Base-by-base conservation (phyloP, 2,888 invertebrate species). In the Morpho helenor region DNA sequence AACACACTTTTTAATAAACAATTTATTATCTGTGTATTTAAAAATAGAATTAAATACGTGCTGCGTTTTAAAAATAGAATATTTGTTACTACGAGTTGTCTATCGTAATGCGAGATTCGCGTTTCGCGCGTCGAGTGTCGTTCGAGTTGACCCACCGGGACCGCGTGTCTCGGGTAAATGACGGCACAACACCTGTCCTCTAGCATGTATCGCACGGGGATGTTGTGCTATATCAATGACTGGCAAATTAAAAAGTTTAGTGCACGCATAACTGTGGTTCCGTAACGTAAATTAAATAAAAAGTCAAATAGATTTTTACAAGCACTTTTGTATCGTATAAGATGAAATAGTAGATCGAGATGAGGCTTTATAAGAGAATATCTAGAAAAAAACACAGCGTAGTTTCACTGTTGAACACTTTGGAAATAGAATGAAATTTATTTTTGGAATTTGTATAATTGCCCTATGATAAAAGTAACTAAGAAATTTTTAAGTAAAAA, bases 111-210 rank as follows among this genome's bases (percentile, higher is more conserved):
- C 54, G 48, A 9, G 59, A 50, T 59, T 46, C 61, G 62, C 46
- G 50, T 47, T 45, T 48, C 75, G 76, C 76, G 71, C 51, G 46
- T 57, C 57, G 61, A 59, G 61, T 57, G 52, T 59, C 42, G 57
- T 61, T 54, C 64, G 66, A 66, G 66, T 57, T 75, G 82, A 79
- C 87, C 82, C 78, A 75, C 73, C 79, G 71, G 77, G 72, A 67
- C 84, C 80, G 79, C 84, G 88, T 75, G 78, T 79, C 80, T 80
- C 77, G 79, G 74, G 73, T 84, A 87, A 87, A 86, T 88, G 88
- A 80, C 85, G 74, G 74, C 70, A 68, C 56, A 66, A 69, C 74
- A 76, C 86, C 81, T 81, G 84, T 76, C 75, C 68, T 71, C 41
- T 64, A 56, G 53, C 57, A 57, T 59, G 57, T 72, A 74, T 68